Base-by-base conservation (phyloP, 1,140 invertebrate genomes). In the Leptestheria dahalacensis region DNA sequence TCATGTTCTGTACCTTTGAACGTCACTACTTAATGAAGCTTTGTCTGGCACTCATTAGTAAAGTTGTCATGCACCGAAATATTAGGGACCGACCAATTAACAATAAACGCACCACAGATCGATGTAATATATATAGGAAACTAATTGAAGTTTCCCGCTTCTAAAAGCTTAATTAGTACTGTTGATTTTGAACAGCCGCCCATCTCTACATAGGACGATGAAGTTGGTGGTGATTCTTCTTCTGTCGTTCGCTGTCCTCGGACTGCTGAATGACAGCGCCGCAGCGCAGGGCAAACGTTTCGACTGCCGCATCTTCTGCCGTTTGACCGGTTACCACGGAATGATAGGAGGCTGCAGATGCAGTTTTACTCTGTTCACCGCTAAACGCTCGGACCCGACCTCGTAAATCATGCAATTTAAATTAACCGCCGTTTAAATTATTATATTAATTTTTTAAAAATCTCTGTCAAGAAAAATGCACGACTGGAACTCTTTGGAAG, bases 331-430 rank as follows among this genome's bases (percentile, higher is more conserved):
- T 10, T 69, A 66, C 61, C 65, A 61, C 29, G 67, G 67, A 12
- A 66, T 62, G 54, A 64, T 69, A 11, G 68, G 68, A 29, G 68
- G 68, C n/a, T 69, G 68, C 57, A 61, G 68, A 10, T 69, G 68
- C 53, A 65, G 66, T 50, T 69, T 68, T 61, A 69, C 68, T 12
- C 59, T 69, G 12, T 69, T 69, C 57, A 64, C 66, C 1, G 59
- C 65, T 51, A 66, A 66, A 52, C 62, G 65, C 20, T 50, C 60
- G 3, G 24, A 49, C 50, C 48, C 48, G 25, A n/a, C 21, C 18
- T n/a, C 23, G 58, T 51, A 60, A 60, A 41, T 56, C 24, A 24
- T 56, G 23, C 10, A 56, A n/a, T 24, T 1, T 41, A 56, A 20
- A 25, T 29, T 12, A 23, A 26, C 25, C 1, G 15, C 11, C 1